phyloP scores from a whole-genome alignment of 1,140 invertebrate species.

The Bombus cullumanus region DNA sequence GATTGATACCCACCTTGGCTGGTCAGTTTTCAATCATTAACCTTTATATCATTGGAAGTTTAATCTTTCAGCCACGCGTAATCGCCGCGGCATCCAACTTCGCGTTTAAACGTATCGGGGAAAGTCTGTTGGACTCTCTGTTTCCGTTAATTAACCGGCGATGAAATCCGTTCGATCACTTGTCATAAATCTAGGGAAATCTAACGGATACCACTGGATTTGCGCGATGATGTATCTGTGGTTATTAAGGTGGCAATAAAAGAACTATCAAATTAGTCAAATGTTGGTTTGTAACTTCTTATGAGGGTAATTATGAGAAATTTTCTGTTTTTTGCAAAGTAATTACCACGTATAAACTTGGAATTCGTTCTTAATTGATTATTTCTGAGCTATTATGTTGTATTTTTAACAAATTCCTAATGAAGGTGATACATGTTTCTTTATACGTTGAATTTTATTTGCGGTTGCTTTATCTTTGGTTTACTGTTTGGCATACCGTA shows the following conservation, averaged over 20 bases:
- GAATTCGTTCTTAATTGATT: not conserved
- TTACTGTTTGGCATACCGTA: too few relatives aligned
- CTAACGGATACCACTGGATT: not conserved
- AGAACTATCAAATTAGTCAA: too few relatives aligned
- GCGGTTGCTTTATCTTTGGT: too few relatives aligned
- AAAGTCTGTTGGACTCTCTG: too few relatives aligned
- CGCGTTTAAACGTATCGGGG: not conserved
- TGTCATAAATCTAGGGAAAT: not conserved
- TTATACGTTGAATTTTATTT: not conserved
- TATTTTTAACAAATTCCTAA: not conserved
- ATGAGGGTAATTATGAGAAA: too few relatives aligned
- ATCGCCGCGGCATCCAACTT: too few relatives aligned
- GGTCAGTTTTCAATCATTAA: constrained; percentile 64
- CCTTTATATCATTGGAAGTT: constrained; percentile 49
- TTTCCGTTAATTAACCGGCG: constrained; percentile 33
- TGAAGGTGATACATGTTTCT: not conserved
- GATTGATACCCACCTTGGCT: constrained; percentile 62
- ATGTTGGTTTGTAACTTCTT: too few relatives aligned
- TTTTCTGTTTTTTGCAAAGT: too few relatives aligned
- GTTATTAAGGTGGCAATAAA: too few relatives aligned
- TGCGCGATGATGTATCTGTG: too few relatives aligned
- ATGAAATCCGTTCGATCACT: constrained; percentile 8
- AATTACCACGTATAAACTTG: not conserved
- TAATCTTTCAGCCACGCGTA: constrained; percentile 29
- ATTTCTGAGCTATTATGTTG: not conserved